Base-by-base conservation (phyloP, 1,140 invertebrate species). In the Drosophila pseudoobscura region DNA sequence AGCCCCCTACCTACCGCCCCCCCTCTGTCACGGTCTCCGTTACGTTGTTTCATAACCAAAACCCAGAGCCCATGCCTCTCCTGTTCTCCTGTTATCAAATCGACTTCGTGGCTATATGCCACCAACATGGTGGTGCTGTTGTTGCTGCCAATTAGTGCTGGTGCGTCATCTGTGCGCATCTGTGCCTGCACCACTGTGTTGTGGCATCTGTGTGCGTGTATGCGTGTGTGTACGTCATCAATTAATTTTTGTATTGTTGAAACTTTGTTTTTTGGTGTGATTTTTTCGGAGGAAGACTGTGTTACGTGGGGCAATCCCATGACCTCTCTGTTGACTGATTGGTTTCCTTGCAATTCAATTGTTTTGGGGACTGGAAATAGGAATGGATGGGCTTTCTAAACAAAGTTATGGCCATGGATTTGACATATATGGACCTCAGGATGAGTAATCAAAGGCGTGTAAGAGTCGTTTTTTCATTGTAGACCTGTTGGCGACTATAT, bases 131-230 rank as follows among this genome's bases (percentile, higher is more conserved):
- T 61, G 69, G 63, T 85, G 66, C 62, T 82, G 74, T 70, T 85
- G 66, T 72, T 80, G 69, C 74, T 87, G 80, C 80, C 80, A 85
- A 85, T 85, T 85, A 85, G 80, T 87, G 78, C 74, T 87, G 77
- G 77, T 71, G 82, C 78, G 60, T 65, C 66, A 65, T 80, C 66
- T 73, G 78, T 66, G 58, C 24, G 49, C 46, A 7, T 11, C 15
- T 41, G 49, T 20, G 26, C 7, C 24, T 26, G 8, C 9, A 9
- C 3, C 9, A 35, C 9, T 51, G 35, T 45, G 26, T 52, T 52
- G 54, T 60, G 53, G 57, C 50, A 49, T 49, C n/a, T 39, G 41
- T 55, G 0, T 24, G 57, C 64, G 49, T 62, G 45, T 26, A 0
- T 24, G 57, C 64, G 51, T 68, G 75, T 73, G 76, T 46, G 60